Base-by-base conservation (phyloP, 2,797 vertebrate species). In the Pseudomugil gertrudae region DNA sequence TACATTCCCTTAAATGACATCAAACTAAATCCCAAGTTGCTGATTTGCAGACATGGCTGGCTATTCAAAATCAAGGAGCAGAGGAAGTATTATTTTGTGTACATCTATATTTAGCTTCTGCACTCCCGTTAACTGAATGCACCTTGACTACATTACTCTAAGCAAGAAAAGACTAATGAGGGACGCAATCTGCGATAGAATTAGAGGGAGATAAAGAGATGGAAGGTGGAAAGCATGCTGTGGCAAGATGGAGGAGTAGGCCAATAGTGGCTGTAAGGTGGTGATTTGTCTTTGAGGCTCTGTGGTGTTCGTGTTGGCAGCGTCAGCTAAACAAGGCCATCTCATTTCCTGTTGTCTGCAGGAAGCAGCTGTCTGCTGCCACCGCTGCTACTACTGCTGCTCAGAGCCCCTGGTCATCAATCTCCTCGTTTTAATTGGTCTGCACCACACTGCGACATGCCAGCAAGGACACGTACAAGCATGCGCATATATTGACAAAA, bases 261-360 rank as follows among this genome's bases (percentile, higher is more conserved):
- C 68, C 64, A 67, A 79, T 60, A 78, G 79, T 65, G 43, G 84
- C 78, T 51, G 68, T 66, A 38, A 78, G 74, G 82, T 72, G 86
- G 88, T 90, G 84, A 94, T 94, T 93, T 92, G 90, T 93, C 92
- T 92, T 90, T 72, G 81, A 80, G 79, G 83, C 85, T 85, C 83
- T 62, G 80, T 74, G 83, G 79, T 80, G 87, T 83, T 83, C 81
- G 64, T 58, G 84, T 80, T 81, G 81, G 85, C 84, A 76, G 81
- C 84, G 86, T 92, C 91, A 91, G 89, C 91, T 90, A 93, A 92
- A 93, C 90, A 87, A 90, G 90, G 84, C 85, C 84, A 85, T 92
- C 92, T 92, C 91, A 93, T 94, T 94, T 94, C 92, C 92, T 94
- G 92, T 93, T 93, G 89, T 90, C 91, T 90, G 89, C 91, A 92